phyloP scores from a whole-genome alignment of 1,140 invertebrate species.

The Colletes gigas region DNA sequence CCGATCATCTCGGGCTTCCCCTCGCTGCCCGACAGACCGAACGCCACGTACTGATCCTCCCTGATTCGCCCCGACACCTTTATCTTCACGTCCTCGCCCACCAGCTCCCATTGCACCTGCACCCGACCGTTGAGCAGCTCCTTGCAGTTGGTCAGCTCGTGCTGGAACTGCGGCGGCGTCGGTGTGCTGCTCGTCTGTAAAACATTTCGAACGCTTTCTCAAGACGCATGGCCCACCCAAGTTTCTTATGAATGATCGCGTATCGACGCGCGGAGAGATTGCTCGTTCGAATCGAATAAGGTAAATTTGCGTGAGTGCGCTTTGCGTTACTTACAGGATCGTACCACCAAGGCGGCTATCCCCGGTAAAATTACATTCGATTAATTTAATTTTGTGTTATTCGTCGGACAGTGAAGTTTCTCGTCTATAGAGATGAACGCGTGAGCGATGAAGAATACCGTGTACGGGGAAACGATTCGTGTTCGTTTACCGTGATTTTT shows the following conservation, averaged over 20 bases:
- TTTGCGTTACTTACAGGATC: conserved; percentile 89
- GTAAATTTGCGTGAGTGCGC: background rate
- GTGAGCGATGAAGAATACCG: conserved; percentile 1
- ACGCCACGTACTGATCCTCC: conserved; percentile 93
- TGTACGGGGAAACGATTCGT: background rate
- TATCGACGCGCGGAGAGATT: background rate
- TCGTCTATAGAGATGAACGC: background rate
- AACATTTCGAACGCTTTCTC: background rate
- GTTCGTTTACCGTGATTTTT: conserved; percentile 90
- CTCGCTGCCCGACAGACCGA: conserved; percentile 90
- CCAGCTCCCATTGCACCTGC: conserved; percentile 90
- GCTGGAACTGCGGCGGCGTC: conserved; percentile 80
- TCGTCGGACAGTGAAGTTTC: too few species aligned
- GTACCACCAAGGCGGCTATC: conserved; percentile 93
- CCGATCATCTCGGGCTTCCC: conserved; percentile 88
- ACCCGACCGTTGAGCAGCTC: conserved; percentile 89
- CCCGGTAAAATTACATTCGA: conserved; percentile 57
- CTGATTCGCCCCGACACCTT: conserved; percentile 88
- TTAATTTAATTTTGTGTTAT: conserved; percentile 15
- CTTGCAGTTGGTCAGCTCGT: conserved; percentile 86
- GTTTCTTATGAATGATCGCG: background rate
- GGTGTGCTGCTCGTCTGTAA: conserved; percentile 87
- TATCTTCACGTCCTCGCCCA: conserved; percentile 88
- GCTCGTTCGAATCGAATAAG: background rate
- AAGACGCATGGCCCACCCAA: background rate